Base-by-base conservation (phyloP, 2,797 vertebrate species). In the Mallotus villosus region DNA sequence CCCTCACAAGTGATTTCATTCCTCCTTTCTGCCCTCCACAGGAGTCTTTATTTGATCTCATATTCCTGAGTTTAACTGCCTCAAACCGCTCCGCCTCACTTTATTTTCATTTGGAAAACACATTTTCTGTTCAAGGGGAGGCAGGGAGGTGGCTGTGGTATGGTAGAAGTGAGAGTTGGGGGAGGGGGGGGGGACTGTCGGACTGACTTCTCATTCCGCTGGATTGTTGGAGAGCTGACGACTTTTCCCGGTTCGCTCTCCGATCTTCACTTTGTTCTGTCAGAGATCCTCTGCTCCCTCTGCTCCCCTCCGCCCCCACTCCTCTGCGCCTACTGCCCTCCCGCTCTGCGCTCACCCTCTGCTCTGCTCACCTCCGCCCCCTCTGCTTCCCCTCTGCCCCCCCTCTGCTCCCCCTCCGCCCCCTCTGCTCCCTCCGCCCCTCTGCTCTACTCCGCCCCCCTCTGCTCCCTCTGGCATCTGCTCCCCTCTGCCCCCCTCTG, bases 41-140 rank as follows among this genome's bases (percentile, higher is more conserved):
- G 91, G 92, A 90, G 89, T 88, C 90, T 93, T 94, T 93, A 94
- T 94, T 93, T 94, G 93, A 94, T 93, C 93, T 93, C 91, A 92
- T 93, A 94, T 93, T 93, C 91, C 89, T 61, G 88, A 90, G 89
- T 92, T 88, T 87, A 91, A 90, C 92, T 88, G 92, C 90, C 88
- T 92, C 86, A 87, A 89, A 93, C 92, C 85, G 85, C 87, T 88
- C 81, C 79, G 89, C 86, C 89, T 90, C 87, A 90, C 89, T 92
- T 93, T 93, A 93, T 93, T 94, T 94, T 94, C 92, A 92, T 93
- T 94, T 93, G 92, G 92, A 93, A 94, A 94, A 94, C 92, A 93
- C 90, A 94, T 94, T 94, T 93, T 92, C 91, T 81, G 83, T 89
- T 84, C 88, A 87, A 89, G 90, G 87, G 88, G 89, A 89, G 89